Evolutionary conservation across 2,113 vertebrate species (phyloP).

Genomic region (Benitochromis conjunctus): DNA sequence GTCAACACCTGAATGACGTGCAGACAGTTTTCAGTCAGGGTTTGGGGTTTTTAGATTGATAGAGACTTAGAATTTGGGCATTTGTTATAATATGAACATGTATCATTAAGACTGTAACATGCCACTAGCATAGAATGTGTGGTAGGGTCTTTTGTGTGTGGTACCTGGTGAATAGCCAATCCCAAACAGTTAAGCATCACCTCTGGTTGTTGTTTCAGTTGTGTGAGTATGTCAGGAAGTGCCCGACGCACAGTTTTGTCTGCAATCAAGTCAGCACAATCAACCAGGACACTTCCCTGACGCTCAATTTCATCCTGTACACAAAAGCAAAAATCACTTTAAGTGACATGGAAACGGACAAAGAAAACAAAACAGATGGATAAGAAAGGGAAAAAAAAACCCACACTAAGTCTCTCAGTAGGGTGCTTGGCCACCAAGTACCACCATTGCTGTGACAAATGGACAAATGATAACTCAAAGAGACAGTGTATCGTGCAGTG

Average conservation of each 20-base stretch:
- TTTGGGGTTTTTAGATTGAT: background rate
- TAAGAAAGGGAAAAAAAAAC: background rate
- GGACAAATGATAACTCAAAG: fast-evolving
- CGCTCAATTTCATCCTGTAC: constrained; percentile 95
- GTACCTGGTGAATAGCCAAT: constrained; percentile 92
- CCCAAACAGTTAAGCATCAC: constrained; percentile 88
- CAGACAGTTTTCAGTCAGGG: background rate
- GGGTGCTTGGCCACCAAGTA: background rate
- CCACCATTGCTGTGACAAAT: background rate
- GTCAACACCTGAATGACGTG: constrained; percentile 82
- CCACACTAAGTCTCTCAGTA: fast-evolving
- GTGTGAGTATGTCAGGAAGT: constrained; percentile 73
- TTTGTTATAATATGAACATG: background rate
- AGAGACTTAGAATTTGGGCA: background rate
- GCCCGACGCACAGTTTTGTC: constrained; percentile 66
- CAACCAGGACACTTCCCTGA: constrained; percentile 95
- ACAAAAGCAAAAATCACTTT: background rate
- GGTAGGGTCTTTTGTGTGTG: background rate
- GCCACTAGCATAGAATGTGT: fast-evolving
- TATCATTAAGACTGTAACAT: background rate
- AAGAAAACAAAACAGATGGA: background rate
- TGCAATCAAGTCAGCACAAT: constrained; percentile 83
- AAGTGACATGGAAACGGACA: background rate
- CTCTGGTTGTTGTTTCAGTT: constrained; percentile 88
- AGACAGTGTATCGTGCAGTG: background rate